Percentiles rank a stretch among this genome's conserved stretches.
These are phyloP conservation scores for Tenebrio molitor DNA, from an alignment of 1,140 invertebrate genomes.

Conservation along the genomic window DNA sequence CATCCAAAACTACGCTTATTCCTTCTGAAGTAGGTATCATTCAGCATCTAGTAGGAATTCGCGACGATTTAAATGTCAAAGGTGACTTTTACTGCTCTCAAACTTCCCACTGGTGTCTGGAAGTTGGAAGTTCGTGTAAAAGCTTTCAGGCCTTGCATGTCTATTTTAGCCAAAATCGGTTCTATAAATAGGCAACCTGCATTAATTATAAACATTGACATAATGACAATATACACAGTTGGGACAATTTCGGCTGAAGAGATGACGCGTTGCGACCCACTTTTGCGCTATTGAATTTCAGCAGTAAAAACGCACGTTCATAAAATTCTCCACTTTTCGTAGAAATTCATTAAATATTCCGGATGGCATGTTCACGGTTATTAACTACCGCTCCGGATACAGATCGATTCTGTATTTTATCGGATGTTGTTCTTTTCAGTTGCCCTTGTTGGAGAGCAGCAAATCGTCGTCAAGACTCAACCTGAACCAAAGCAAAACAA, in stretches of 20 bases:
- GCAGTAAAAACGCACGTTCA: too few relatives aligned
- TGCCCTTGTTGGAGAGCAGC: constrained; percentile 62
- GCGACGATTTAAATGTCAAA: background rate
- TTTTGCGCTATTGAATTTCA: background rate
- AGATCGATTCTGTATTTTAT: constrained; percentile 13
- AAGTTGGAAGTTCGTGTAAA: constrained; percentile 4
- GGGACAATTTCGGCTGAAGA: background rate
- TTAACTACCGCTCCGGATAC: too few relatives aligned
- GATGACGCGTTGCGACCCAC: background rate
- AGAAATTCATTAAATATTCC: too few relatives aligned
- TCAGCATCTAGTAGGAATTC: constrained; percentile 2
- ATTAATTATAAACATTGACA: constrained; percentile 32
- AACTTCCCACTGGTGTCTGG: constrained; percentile 6
- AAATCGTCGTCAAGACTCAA: constrained; percentile 62
- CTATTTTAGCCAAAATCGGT: constrained; percentile 23
- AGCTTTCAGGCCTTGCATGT: constrained; percentile 19
- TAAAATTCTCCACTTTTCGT: background rate
- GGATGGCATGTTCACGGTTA: too few relatives aligned
- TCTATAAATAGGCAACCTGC: constrained; percentile 12
- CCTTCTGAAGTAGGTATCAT: constrained; percentile 57
- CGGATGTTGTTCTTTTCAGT: constrained; percentile 55
- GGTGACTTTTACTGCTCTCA: background rate
- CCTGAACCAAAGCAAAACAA: constrained; percentile 57
- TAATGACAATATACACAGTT: constrained; percentile 17
- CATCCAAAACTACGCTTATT: constrained; percentile 57